A percentile compares a stretch with the other conserved stretches of the same genome.
Evolutionary conservation across 2,113 vertebrate genomes (phyloP).

Genomic region (Connochaetes taurinus): DNA sequence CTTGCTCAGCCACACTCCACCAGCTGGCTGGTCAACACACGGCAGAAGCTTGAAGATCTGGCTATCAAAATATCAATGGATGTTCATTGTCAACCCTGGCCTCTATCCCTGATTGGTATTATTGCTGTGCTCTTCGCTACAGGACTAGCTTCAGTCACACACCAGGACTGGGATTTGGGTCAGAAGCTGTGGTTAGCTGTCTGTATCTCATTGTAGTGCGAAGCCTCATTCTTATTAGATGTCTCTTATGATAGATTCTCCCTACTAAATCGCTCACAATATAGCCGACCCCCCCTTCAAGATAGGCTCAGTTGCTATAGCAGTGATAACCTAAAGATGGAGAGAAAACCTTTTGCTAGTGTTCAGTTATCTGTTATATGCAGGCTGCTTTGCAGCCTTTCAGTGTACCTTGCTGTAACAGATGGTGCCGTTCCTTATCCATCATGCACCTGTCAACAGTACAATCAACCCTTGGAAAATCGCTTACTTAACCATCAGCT

Average conservation of each 20-base stretch:
- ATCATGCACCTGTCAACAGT: background rate
- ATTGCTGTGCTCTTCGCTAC: background rate
- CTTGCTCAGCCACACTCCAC: background rate
- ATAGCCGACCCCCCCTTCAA: background rate
- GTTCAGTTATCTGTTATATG: background rate
- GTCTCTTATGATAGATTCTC: background rate
- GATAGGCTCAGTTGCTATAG: background rate
- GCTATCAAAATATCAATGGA: background rate
- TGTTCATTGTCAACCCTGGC: background rate
- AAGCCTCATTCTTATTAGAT: background rate
- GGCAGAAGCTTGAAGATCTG: background rate
- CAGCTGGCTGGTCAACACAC: background rate
- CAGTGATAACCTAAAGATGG: background rate
- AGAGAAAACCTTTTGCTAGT: background rate
- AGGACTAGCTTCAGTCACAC: background rate
- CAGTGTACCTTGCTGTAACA: background rate
- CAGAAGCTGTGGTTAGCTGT: background rate
- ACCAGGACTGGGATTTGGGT: background rate
- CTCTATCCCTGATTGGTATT: background rate
- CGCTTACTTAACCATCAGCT: background rate
- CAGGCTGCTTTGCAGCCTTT: background rate
- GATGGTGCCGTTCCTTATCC: background rate
- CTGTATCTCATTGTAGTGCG: background rate
- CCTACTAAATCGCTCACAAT: background rate
- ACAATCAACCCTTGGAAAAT: background rate